Percentiles rank a stretch among this genome's conserved stretches.
Conservation (phyloP, 2,113 vertebrate species). For the Felis chaus region DNA sequence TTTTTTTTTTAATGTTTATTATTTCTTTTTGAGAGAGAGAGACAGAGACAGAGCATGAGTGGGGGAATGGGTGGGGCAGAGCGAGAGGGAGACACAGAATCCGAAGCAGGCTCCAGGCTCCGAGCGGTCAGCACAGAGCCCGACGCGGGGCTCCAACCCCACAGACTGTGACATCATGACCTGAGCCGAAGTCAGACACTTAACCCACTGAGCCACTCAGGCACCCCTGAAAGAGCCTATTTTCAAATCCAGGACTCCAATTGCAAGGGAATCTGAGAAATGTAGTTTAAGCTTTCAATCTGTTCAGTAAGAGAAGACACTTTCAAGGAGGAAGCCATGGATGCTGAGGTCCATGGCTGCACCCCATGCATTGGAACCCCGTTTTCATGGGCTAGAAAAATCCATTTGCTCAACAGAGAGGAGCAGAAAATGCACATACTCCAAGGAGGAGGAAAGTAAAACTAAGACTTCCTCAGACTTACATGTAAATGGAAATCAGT, state of each 20-base stretch:
- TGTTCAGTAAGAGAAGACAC: not conserved
- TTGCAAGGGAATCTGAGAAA: not conserved
- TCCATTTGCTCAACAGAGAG: not conserved
- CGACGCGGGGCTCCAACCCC: too few species aligned
- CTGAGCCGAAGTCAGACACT: too few species aligned
- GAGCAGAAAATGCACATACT: not conserved
- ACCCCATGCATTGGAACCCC: not conserved
- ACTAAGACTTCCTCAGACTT: not conserved
- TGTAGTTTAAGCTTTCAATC: not conserved
- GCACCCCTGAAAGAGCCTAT: not conserved
- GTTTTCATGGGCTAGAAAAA: not conserved
- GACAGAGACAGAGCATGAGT: too few species aligned
- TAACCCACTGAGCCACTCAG: too few species aligned
- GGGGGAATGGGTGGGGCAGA: too few species aligned
- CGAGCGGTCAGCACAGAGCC: too few species aligned
- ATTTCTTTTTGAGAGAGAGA: too few species aligned
- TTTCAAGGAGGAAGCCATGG: not conserved
- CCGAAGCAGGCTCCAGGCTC: too few species aligned
- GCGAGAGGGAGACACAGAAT: too few species aligned
- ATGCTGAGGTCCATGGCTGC: not conserved
- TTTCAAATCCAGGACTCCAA: not conserved
- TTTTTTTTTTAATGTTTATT: too few species aligned
- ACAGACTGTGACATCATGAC: too few species aligned
- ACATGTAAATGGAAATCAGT: not conserved
- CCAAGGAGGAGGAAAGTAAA: not conserved